These are phyloP conservation scores for Spizella passerina DNA, from an alignment of 2,797 vertebrate species.

Conservation along the genomic window DNA sequence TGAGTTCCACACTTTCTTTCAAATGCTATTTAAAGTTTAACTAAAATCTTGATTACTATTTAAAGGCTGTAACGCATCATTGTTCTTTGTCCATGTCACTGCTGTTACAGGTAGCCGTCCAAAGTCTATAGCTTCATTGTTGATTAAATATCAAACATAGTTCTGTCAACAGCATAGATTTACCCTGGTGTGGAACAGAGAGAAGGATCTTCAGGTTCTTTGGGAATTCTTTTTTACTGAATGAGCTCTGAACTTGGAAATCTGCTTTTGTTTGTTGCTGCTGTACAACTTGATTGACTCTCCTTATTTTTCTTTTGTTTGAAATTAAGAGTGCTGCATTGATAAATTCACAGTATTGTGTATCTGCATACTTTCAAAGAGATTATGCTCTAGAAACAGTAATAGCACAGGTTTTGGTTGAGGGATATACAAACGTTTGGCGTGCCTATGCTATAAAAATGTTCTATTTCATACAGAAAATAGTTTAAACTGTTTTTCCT, in stretches of 20 bases:
- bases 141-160: background rate
- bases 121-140: conserved; percentile 10
- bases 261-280: background rate
- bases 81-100: background rate
- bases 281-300: background rate
- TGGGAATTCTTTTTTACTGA: background rate
- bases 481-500: conserved; percentile 36
- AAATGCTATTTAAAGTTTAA: conserved; percentile 29
- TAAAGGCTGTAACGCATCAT: background rate
- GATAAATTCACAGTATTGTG: background rate
- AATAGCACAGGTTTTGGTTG: background rate
- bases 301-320: background rate
- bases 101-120: background rate
- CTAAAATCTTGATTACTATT: background rate
- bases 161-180: background rate
- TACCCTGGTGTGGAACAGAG: background rate
- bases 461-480: background rate
- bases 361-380: background rate
- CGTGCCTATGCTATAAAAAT: background rate
- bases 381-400: background rate
- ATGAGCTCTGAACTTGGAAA: background rate
- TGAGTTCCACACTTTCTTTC: background rate
- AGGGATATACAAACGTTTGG: background rate
- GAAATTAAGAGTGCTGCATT: background rate
- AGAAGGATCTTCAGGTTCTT: background rate